Evolutionary conservation across 1,140 invertebrate species (phyloP).

Genomic region (Chymomyza costata): DNA sequence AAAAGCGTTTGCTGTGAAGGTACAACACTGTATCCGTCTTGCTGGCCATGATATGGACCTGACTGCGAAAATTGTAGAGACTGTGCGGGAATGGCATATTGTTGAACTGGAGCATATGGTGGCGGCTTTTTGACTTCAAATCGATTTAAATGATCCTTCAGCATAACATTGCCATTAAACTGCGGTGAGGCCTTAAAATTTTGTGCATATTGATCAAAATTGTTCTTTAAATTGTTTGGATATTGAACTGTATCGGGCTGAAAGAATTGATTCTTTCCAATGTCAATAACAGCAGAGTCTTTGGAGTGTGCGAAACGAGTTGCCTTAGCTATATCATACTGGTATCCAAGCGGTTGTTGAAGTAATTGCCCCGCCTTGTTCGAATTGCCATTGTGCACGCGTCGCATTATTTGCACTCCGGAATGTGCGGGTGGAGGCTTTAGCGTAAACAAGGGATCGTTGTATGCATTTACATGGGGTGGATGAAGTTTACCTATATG

Average conservation of each 20-base stretch:
- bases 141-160: slow-evolving; percentile 33
- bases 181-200: slow-evolving; percentile 61
- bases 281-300: slow-evolving; percentile 45
- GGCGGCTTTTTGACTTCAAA: slow-evolving; percentile 15
- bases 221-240: slow-evolving; percentile 26
- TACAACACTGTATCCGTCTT: slow-evolving; percentile 20
- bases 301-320: slow-evolving; percentile 44
- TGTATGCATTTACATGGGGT: slow-evolving; percentile 11
- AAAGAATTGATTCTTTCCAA: slow-evolving; percentile 51
- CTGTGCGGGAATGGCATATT: slow-evolving; percentile 55
- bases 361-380: not conserved
- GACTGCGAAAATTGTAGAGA: slow-evolving; percentile 32
- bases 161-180: slow-evolving; percentile 48
- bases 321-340: slow-evolving; percentile 24
- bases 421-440: slow-evolving; percentile 6
- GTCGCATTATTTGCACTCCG: slow-evolving; percentile 46
- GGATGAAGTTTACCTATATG: slow-evolving; percentile 27
- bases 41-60: slow-evolving; percentile 19
- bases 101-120: slow-evolving; percentile 35
- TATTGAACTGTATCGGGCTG: slow-evolving; percentile 23
- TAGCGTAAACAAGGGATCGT: no score
- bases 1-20: slow-evolving; percentile 23
- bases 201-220: slow-evolving; percentile 46
- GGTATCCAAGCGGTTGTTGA: slow-evolving; percentile 25
- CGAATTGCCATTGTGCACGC: slow-evolving; percentile 27